A percentile compares a stretch with the other conserved stretches of the same genome.
Evolutionary conservation across 2,113 vertebrate species (phyloP).

Genomic region (Nothobranchius kuhntae): DNA sequence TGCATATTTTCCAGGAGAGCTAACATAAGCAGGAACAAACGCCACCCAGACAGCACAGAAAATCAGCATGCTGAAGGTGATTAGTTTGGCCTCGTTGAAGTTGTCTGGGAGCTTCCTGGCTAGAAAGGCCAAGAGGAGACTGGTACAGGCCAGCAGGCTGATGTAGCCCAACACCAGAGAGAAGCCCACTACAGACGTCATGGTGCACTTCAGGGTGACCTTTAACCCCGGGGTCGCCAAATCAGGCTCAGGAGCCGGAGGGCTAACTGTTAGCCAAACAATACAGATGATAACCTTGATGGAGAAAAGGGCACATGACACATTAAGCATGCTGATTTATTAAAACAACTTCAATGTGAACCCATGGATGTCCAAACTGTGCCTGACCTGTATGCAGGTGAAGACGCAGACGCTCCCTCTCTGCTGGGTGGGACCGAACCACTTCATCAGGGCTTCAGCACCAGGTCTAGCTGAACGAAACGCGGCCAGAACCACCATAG

Average conservation of each 20-base stretch:
- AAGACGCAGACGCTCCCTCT: constrained; percentile 68
- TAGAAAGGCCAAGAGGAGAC: constrained; percentile 77
- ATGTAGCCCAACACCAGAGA: constrained; percentile 79
- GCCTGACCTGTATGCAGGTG: constrained; percentile 56
- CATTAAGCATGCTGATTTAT: background rate
- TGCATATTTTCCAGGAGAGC: constrained; percentile 73
- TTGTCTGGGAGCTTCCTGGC: constrained; percentile 76
- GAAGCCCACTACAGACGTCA: constrained; percentile 73
- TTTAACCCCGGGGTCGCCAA: constrained; percentile 59
- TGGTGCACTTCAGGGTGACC: constrained; percentile 74
- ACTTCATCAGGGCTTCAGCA: constrained; percentile 63
- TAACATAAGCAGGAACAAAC: constrained; percentile 77
- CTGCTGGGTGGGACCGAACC: constrained; percentile 75
- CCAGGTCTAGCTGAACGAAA: constrained; percentile 70
- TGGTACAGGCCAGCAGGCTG: constrained; percentile 72
- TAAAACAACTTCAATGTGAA: background rate
- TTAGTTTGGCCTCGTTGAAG: constrained; percentile 72
- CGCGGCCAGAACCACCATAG: constrained; percentile 77
- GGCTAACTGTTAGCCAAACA: constrained; percentile 70
- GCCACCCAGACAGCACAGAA: constrained; percentile 78
- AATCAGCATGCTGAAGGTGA: constrained; percentile 83
- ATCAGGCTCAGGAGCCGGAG: constrained; percentile 68
- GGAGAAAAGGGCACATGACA: background rate
- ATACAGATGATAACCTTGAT: constrained; percentile 73
- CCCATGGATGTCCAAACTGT: too few species aligned